Conservation (phyloP, 1,140 invertebrate genomes). For the Dolichoris vasculosae region DNA sequence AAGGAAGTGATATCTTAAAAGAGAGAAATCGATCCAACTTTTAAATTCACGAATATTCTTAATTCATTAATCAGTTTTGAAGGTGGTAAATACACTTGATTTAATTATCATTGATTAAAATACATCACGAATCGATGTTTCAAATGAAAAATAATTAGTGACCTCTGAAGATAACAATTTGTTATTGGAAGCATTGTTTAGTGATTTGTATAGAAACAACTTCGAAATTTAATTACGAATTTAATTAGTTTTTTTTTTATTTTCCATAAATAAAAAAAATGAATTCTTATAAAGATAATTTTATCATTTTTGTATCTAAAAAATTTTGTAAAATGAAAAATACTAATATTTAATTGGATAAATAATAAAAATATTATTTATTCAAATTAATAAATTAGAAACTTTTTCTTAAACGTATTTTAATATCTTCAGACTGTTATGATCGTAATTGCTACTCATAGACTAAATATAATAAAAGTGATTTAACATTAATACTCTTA, state of each 20-base stretch:
- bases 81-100: background rate
- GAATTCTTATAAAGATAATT: too few species aligned
- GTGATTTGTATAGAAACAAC: too few species aligned
- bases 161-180: background rate
- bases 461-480: too few species aligned
- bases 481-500: too few species aligned
- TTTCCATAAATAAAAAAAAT: background rate
- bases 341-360: too few species aligned
- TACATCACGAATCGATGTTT: background rate
- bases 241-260: constrained; percentile 8
- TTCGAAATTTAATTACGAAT: constrained; percentile 10
- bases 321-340: too few species aligned
- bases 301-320: too few species aligned
- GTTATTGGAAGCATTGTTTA: background rate
- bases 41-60: background rate
- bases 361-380: too few species aligned
- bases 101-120: constrained; percentile 14
- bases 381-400: too few species aligned
- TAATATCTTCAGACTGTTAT: too few species aligned
- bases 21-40: background rate
- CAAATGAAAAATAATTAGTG: background rate
- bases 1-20: background rate
- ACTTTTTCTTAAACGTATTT: too few species aligned
- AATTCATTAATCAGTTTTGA: background rate
- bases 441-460: too few species aligned